phyloP scores from a whole-genome alignment of 2,113 vertebrate species.

The Rhinoderma darwinii region DNA sequence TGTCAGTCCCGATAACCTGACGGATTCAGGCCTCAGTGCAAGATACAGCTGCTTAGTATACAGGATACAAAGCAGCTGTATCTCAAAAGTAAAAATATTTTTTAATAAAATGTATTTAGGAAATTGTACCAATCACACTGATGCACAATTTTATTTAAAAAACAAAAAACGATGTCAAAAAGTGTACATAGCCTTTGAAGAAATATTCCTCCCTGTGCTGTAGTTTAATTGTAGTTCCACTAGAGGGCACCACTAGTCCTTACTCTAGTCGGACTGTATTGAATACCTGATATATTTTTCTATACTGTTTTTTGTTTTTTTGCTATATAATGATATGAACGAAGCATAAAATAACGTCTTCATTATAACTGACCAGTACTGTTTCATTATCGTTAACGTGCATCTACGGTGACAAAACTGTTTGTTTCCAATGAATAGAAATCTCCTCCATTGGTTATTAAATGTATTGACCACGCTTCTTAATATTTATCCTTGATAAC shows the following conservation, averaged over 20 bases:
- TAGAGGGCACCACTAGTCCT: neutral
- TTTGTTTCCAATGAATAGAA: neutral
- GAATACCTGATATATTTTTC: neutral
- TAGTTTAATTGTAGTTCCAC: neutral
- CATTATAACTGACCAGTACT: neutral
- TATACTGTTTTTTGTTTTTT: neutral
- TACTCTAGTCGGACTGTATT: neutral
- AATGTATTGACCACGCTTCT: neutral
- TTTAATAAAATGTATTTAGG: no score
- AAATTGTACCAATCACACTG: no score
- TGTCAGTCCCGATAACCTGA: no score
- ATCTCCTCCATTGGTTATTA: neutral
- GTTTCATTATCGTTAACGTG: neutral
- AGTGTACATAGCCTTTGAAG: neutral
- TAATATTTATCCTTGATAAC: no score
- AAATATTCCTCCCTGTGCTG: neutral
- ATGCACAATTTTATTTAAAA: no score
- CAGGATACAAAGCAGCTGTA: no score
- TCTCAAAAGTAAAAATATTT: no score
- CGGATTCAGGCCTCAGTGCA: no score
- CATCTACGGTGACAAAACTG: neutral
- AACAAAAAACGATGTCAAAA: no score
- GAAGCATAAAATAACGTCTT: neutral
- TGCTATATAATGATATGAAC: neutral
- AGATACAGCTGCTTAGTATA: no score